Evolutionary conservation across 1,140 invertebrate species (phyloP), one percentile per base, ranked within the genome.

Genomic region (Drosophila baimaii): DNA sequence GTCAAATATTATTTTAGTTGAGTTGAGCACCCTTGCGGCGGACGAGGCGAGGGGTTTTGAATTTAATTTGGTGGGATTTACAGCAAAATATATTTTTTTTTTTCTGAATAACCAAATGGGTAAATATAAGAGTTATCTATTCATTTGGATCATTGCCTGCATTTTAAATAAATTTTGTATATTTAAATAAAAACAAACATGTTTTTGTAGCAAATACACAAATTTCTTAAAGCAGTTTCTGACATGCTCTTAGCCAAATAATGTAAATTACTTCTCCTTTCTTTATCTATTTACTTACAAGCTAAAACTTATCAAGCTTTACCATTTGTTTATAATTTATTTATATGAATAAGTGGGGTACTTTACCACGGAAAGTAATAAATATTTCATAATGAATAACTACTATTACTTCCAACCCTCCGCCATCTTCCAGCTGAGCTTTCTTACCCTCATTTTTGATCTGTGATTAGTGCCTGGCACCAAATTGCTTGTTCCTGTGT

Each of bases 401-500:
- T 35, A 21, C 29, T 23, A 33, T 23, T 52, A 52, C 10, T 35
- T 21, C 5, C 19, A 33, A 23, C 19, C 29, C 29, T 33, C 5
- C n/a, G 25, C 7, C 13, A 19, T 19, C 17, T 12, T 19, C 13
- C 21, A 23, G 23, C 19, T 55, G 9, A 9, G 2, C 2, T 21
- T 35, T n/a, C 31, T n/a, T 19, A 23, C 21, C 31, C 52, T 15
- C 59, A 43, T 27, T 19, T 56, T 56, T 39, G 66, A 49, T 57
- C 33, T 46, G 51, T 46, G 51, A 70, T 71, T 72, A 58, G 43
- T 57, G 19, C 25, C 25, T 37, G 65, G 68, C 68, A 47, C 35
- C 33, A 71, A 72, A 72, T 71, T 72, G 52, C 51, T 71, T 58
- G 66, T 71, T 71, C 69, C 69, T 71, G 69, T 71, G 69, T 71